Evolutionary conservation across 2,113 vertebrate genomes (phyloP).

Genomic region (Lanius ludovicianus): DNA sequence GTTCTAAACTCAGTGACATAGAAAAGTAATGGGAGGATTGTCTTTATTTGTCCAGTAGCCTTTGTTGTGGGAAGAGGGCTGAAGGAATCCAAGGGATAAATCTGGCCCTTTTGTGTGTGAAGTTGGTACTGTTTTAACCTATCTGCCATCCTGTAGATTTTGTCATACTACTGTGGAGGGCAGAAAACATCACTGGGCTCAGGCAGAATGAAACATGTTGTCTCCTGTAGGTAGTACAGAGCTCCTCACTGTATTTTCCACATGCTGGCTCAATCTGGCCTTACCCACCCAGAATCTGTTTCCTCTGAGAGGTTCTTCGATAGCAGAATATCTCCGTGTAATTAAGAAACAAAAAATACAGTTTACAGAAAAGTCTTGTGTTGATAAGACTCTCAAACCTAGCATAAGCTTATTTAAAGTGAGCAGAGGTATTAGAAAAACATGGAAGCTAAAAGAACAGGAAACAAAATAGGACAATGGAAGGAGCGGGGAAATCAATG

Average conservation of each 20-base stretch:
- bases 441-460: background rate
- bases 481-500: background rate
- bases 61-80: background rate
- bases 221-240: background rate
- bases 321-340: background rate
- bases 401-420: background rate
- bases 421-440: background rate
- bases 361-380: background rate
- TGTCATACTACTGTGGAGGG: accelerated
- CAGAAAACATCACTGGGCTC: background rate
- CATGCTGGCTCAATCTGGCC: background rate
- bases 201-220: background rate
- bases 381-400: background rate
- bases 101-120: background rate
- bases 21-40: background rate
- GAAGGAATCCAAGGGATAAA: background rate
- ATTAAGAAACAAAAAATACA: slow-evolving; percentile 28
- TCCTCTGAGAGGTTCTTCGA: background rate
- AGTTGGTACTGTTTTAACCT: background rate
- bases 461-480: slow-evolving; percentile 29
- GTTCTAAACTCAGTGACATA: background rate
- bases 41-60: background rate
- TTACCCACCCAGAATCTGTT: background rate
- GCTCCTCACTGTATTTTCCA: background rate
- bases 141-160: background rate